Evolutionary conservation across 2,888 invertebrate species (phyloP).

Genomic region (Ormyrus rosae): DNA sequence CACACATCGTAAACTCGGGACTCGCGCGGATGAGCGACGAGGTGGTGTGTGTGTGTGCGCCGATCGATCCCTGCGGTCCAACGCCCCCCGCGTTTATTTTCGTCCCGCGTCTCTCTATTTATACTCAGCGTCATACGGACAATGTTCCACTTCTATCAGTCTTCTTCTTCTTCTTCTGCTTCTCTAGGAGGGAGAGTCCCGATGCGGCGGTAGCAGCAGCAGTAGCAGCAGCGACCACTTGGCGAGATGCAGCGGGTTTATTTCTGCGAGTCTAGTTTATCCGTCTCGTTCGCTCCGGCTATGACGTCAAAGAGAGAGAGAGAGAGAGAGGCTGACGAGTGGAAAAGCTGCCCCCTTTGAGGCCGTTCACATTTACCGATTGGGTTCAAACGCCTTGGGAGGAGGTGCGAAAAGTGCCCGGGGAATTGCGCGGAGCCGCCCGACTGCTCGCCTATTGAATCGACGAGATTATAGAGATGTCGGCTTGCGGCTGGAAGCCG

Average conservation of each 20-base stretch:
- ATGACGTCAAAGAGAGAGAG: slow-evolving; percentile 46
- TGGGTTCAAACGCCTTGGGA: slow-evolving; percentile 40
- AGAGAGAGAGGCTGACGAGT: slow-evolving; percentile 7
- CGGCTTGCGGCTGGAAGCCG: too few species aligned
- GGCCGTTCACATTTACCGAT: slow-evolving; percentile 51
- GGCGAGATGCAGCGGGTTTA: slow-evolving; percentile 21
- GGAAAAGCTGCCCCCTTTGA: slow-evolving; percentile 50
- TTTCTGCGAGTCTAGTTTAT: background rate
- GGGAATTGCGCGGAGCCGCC: too few species aligned
- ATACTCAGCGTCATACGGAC: slow-evolving; percentile 68
- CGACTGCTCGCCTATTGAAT: too few species aligned
- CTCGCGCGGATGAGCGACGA: too few species aligned
- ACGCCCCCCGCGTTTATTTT: slow-evolving; percentile 70
- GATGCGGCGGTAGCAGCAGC: background rate
- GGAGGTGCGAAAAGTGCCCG: too few species aligned
- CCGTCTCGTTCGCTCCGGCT: slow-evolving; percentile 17
- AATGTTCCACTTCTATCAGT: slow-evolving; percentile 71
- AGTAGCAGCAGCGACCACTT: slow-evolving; percentile 27
- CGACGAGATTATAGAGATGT: too few species aligned
- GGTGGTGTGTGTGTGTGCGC: too few species aligned
- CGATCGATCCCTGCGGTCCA: slow-evolving; percentile 69
- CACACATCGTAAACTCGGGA: too few species aligned
- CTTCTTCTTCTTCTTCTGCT: background rate
- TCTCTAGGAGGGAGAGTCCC: background rate
- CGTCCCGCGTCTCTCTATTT: slow-evolving; percentile 67